These are phyloP conservation scores for Nautilus pompilius DNA, from an alignment of 1,140 invertebrate genomes.

Conservation along the genomic window DNA sequence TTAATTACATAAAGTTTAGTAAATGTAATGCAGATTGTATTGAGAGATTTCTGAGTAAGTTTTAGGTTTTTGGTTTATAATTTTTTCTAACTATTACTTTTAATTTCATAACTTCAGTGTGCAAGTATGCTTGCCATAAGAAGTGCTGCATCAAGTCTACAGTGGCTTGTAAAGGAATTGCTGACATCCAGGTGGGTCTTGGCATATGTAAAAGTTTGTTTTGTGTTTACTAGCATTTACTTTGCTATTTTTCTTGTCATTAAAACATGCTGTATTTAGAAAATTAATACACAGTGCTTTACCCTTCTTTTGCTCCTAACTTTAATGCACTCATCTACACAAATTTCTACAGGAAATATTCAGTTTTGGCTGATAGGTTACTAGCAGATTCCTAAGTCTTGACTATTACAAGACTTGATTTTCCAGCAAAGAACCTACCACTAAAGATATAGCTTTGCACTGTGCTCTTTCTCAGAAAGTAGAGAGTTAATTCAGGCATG, in stretches of 20 bases:
- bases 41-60: too few species aligned
- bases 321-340: not conserved
- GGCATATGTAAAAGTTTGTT: not conserved
- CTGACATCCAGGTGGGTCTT: constrained; percentile 28
- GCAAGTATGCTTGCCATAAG: constrained; percentile 91
- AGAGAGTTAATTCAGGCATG: too few species aligned
- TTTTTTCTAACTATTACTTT: constrained; percentile 9
- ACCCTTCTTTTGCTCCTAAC: not conserved
- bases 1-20: too few species aligned
- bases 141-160: constrained; percentile 79
- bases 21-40: too few species aligned
- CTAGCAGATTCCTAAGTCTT: too few species aligned
- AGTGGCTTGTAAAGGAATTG: constrained; percentile 57
- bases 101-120: constrained; percentile 75
- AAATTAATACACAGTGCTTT: not conserved
- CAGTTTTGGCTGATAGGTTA: too few species aligned
- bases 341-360: not conserved
- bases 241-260: not conserved
- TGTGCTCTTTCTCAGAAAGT: too few species aligned
- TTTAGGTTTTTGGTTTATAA: not conserved
- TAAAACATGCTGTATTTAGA: not conserved
- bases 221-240: not conserved
- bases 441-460: too few species aligned
- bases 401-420: too few species aligned
- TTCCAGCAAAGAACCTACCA: too few species aligned